A percentile compares a stretch with the other conserved stretches of the same genome.
Evolutionary conservation across 1,140 invertebrate species (phyloP).

Genomic region (Oryzaephilus surinamensis): DNA sequence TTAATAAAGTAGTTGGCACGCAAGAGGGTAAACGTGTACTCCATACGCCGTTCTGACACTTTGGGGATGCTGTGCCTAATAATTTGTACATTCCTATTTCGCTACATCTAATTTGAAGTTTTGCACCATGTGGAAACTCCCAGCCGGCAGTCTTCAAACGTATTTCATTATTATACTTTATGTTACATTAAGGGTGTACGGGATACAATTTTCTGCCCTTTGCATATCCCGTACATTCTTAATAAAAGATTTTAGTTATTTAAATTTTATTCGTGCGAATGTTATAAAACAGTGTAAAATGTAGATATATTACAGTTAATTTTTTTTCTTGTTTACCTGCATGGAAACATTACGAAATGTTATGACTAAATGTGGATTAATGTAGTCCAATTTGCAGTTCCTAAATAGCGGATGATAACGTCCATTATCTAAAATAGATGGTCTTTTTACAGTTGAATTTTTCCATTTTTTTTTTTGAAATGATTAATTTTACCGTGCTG

Average conservation of each 20-base stretch:
- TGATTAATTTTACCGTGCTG: conserved; percentile 35
- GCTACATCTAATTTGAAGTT: conserved; percentile 58
- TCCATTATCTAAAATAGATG: conserved; percentile 31
- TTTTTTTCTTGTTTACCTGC: conserved; percentile 26
- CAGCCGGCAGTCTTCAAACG: conserved; percentile 30
- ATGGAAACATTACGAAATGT: conserved; percentile 45
- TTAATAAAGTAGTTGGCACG: conserved; percentile 66
- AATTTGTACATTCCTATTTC: conserved; percentile 76
- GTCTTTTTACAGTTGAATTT: no score
- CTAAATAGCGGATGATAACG: conserved; percentile 49
- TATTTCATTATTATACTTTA: not conserved
- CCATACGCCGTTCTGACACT: conserved; percentile 73
- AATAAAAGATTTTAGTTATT: no score
- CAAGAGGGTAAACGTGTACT: conserved; percentile 61
- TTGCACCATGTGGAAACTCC: conserved; percentile 54
- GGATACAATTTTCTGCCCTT: no score
- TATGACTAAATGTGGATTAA: conserved; percentile 42
- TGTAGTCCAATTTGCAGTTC: conserved; percentile 45
- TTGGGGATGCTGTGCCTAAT: conserved; percentile 50
- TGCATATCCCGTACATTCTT: not conserved
- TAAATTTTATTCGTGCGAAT: no score
- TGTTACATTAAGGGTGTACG: not conserved
- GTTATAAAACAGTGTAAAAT: not conserved
- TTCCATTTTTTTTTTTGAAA: not conserved
- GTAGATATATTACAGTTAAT: not conserved